These are phyloP conservation scores for Boleophthalmus pectinirostris DNA, from an alignment of 2,113 vertebrate genomes.

Conservation along the genomic window DNA sequence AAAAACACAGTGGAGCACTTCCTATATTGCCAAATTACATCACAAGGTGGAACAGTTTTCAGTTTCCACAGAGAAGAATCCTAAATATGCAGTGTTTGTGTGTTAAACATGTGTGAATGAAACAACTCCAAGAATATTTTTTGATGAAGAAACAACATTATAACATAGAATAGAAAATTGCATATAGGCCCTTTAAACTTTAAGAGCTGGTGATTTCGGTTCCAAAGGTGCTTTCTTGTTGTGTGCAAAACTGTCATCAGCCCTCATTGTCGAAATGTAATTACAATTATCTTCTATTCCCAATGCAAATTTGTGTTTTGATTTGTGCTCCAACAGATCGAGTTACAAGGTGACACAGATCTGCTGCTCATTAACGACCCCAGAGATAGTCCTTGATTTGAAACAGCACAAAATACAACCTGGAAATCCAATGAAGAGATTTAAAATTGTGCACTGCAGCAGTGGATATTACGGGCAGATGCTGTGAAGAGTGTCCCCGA, in stretches of 20 bases:
- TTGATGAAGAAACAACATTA: no score
- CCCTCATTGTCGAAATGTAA: slow-evolving; percentile 2
- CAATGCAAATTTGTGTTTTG: background rate
- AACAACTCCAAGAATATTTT: no score
- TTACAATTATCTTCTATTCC: background rate
- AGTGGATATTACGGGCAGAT: slow-evolving; percentile 8
- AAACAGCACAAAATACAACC: slow-evolving; percentile 1
- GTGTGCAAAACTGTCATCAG: background rate
- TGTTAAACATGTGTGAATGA: no score
- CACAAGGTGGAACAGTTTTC: no score
- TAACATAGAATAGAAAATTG: no score
- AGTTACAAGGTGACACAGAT: background rate
- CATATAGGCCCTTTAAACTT: background rate
- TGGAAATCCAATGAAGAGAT: slow-evolving; percentile 9
- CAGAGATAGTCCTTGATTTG: background rate
- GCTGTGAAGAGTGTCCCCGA: slow-evolving; percentile 17
- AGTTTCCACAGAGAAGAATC: no score
- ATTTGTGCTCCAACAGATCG: background rate
- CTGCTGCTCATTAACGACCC: background rate
- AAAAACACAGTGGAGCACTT: no score
- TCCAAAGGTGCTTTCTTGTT: background rate
- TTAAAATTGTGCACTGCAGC: slow-evolving; percentile 1
- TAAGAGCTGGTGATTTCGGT: slow-evolving; percentile 7
- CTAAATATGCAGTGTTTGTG: no score
- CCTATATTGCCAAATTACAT: no score